Evolutionary conservation across 1,140 invertebrate genomes (phyloP).

Genomic region (Hycleus cichorii): DNA sequence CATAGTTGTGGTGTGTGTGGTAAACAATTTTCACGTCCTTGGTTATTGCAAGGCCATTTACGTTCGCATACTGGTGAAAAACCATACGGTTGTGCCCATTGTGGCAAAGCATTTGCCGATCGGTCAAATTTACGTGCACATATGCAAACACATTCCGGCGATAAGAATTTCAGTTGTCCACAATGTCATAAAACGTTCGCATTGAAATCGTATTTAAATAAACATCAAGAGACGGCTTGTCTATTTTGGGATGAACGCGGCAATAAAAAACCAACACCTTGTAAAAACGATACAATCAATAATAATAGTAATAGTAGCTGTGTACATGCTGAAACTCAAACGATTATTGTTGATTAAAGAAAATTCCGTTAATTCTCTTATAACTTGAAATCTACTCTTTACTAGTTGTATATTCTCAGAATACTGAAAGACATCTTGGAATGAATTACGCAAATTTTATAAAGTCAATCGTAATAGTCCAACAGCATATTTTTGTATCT

Average conservation of each 20-base stretch:
- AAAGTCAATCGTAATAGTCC: too few relatives aligned
- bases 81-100: constrained; percentile 96
- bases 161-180: constrained; percentile 88
- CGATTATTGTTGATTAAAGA: constrained; percentile 6
- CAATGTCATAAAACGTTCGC: constrained; percentile 91
- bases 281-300: not conserved
- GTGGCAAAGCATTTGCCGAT: constrained; percentile 97
- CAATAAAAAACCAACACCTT: constrained; percentile 1
- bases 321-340: constrained; percentile 19
- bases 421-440: too few relatives aligned
- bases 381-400: too few relatives aligned
- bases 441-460: too few relatives aligned
- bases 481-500: too few relatives aligned
- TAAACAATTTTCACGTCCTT: constrained; percentile 94
- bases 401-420: too few relatives aligned
- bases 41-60: constrained; percentile 95
- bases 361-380: too few relatives aligned
- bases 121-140: constrained; percentile 96
- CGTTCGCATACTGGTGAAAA: constrained; percentile 98
- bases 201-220: constrained; percentile 95
- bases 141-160: constrained; percentile 97
- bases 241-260: constrained; percentile 43
- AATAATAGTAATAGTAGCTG: not conserved
- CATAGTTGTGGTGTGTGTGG: constrained; percentile 90
- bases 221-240: constrained; percentile 91